A percentile compares a stretch with the other conserved stretches of the same genome.
These are phyloP conservation scores for Ptiloglossa arizonensis DNA, from an alignment of 1,140 invertebrate genomes.

Conservation along the genomic window DNA sequence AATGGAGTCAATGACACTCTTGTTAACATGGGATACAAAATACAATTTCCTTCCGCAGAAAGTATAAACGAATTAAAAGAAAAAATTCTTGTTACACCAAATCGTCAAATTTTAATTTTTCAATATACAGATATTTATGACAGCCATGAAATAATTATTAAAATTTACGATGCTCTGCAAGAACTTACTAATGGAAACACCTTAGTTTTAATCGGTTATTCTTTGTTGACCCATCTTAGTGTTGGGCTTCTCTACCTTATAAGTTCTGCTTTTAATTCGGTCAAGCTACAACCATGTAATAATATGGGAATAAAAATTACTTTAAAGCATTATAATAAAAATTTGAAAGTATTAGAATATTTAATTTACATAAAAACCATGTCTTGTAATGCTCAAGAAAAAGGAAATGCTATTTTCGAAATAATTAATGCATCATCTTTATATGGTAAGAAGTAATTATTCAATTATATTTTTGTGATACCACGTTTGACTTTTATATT, in stretches of 20 bases:
- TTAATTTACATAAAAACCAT: conserved; percentile 64
- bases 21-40: conserved; percentile 39
- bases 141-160: conserved; percentile 59
- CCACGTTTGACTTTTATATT: conserved; percentile 4
- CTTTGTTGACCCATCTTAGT: conserved; percentile 78
- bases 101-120: conserved; percentile 67
- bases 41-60: conserved; percentile 61
- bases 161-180: conserved; percentile 61
- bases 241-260: conserved; percentile 77
- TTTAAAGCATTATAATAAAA: conserved; percentile 61
- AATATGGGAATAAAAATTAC: conserved; percentile 71
- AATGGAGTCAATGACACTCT: conserved; percentile 56
- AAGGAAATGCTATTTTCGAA: conserved; percentile 67
- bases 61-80: conserved; percentile 42
- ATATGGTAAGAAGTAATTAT: conserved; percentile 72
- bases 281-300: conserved; percentile 62
- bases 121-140: conserved; percentile 62
- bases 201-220: conserved; percentile 76
- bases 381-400: conserved; percentile 39
- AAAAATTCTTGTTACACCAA: conserved; percentile 18
- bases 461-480: not conserved
- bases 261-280: conserved; percentile 70
- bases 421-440: conserved; percentile 70
- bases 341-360: conserved; percentile 47
- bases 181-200: conserved; percentile 57